phyloP scores from a whole-genome alignment of 2,797 vertebrate species.

The Coluber constrictor region DNA sequence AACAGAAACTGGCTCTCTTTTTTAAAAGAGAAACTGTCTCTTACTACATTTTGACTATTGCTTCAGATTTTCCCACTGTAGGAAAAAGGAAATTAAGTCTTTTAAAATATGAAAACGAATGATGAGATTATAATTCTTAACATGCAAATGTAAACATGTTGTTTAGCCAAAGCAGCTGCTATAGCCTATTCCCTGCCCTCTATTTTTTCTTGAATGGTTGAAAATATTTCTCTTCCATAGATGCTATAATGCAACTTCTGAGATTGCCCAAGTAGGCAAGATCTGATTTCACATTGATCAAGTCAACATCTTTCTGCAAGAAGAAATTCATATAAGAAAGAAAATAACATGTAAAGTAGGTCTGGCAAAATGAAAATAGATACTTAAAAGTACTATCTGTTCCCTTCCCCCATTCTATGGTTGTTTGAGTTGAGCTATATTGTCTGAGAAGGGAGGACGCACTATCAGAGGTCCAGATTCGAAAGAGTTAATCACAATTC shows the following conservation, averaged over 20 bases:
- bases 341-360: neutral
- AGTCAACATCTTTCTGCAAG: neutral
- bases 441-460: neutral
- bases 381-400: neutral
- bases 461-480: neutral
- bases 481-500: neutral
- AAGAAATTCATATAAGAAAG: neutral
- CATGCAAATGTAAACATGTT: slow-evolving; percentile 2
- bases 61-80: neutral
- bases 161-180: slow-evolving; percentile 5
- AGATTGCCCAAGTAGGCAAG: neutral
- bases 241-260: neutral
- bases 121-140: slow-evolving; percentile 1
- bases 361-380: neutral
- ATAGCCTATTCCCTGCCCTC: neutral
- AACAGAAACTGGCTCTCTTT: neutral
- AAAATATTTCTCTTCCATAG: neutral
- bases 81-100: slow-evolving; percentile 10
- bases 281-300: neutral
- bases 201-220: neutral
- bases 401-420: neutral
- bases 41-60: neutral
- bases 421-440: neutral
- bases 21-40: neutral
- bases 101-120: neutral